Conservation (phyloP, 1,140 invertebrate species). For the Hesperophylax magnus region DNA sequence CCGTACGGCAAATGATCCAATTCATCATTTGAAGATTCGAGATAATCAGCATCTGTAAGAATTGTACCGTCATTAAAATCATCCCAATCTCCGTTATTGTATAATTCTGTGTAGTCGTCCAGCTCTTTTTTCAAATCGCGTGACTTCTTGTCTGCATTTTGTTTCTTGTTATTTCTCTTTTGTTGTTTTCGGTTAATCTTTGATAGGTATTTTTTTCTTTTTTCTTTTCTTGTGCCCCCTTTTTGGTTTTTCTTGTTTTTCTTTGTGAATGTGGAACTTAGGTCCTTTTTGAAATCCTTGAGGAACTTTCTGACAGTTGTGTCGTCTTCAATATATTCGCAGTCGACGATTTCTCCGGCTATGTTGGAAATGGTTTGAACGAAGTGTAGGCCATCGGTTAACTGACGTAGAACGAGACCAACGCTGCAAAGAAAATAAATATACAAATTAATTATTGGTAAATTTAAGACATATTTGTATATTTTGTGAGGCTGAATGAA, state of each 20-base stretch:
- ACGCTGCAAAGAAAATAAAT: constrained; percentile 65
- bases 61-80: not conserved
- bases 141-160: not conserved
- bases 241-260: constrained; percentile 23
- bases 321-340: constrained; percentile 74
- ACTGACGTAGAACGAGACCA: constrained; percentile 75
- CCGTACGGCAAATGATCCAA: no score
- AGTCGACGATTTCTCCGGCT: constrained; percentile 74
- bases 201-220: constrained; percentile 2
- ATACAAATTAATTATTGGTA: not conserved
- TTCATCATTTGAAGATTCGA: not conserved
- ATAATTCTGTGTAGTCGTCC: constrained; percentile 57
- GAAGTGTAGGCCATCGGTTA: constrained; percentile 76
- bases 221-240: not conserved
- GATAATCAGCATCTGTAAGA: not conserved
- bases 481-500: no score
- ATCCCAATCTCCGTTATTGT: constrained; percentile 12
- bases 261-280: constrained; percentile 55
- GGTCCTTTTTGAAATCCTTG: constrained; percentile 20
- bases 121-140: constrained; percentile 41
- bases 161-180: constrained; percentile 1
- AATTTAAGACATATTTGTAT: no score
- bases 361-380: constrained; percentile 78
- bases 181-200: not conserved
- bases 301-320: constrained; percentile 62